phyloP scores from a whole-genome alignment of 2,888 invertebrate genomes.

The Hipparchia semele region DNA sequence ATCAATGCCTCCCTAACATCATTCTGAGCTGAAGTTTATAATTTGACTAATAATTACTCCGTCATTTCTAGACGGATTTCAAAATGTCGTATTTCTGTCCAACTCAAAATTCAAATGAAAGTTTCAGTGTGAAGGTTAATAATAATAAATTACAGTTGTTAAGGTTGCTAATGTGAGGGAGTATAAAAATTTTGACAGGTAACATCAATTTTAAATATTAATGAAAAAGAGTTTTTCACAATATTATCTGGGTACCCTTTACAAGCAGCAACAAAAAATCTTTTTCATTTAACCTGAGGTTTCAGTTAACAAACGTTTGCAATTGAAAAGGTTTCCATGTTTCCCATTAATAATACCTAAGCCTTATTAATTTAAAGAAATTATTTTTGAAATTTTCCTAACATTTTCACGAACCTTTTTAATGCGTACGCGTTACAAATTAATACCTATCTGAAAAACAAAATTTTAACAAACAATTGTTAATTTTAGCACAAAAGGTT shows the following conservation, averaged over 20 bases:
- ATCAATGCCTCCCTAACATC: no score
- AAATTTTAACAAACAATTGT: background rate
- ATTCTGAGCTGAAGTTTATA: no score
- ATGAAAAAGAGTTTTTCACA: background rate
- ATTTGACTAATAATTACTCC: no score
- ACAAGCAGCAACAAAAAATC: constrained; percentile 15
- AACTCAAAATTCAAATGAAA: no score
- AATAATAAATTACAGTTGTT: no score
- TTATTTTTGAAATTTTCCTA: constrained; percentile 42
- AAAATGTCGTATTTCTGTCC: no score
- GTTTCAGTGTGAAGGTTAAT: no score
- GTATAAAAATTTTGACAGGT: no score
- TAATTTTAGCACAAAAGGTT: background rate
- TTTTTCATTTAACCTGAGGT: constrained; percentile 27
- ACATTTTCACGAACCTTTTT: constrained; percentile 45
- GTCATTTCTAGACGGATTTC: no score
- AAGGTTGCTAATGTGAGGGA: no score
- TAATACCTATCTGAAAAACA: constrained; percentile 13
- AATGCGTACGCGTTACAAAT: constrained; percentile 12
- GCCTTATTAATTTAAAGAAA: constrained; percentile 48
- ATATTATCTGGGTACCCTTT: background rate
- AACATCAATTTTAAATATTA: no score
- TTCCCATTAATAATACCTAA: constrained; percentile 47
- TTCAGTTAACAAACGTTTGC: constrained; percentile 47
- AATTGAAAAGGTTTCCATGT: constrained; percentile 62